A percentile compares a stretch with the other conserved stretches of the same genome.
These are phyloP conservation scores for Mesocentrotus franciscanus DNA, from an alignment of 53 echinoderm and acorn worm species.

Conservation along the genomic window DNA sequence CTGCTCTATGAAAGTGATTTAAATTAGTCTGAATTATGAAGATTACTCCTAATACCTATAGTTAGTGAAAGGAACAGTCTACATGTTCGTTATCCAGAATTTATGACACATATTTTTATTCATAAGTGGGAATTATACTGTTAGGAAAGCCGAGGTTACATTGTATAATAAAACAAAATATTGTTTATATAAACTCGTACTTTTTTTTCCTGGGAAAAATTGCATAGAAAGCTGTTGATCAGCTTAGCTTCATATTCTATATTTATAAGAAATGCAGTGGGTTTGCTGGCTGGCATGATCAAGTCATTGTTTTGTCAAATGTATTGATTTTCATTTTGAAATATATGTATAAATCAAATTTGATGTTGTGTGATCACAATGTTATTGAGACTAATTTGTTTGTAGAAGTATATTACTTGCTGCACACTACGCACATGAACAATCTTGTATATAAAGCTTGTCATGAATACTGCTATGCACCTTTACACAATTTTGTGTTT, in stretches of 20 bases:
- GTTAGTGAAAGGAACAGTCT: background rate
- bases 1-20: too few species aligned
- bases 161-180: background rate
- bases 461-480: slow-evolving; percentile 19
- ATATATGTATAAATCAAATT: background rate
- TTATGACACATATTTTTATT: too few species aligned
- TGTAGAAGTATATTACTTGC: background rate
- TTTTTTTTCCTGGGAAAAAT: too few species aligned
- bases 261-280: background rate
- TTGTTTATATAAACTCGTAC: too few species aligned
- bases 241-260: background rate
- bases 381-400: background rate
- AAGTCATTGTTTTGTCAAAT: background rate
- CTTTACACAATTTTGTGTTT: background rate
- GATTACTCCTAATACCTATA: background rate
- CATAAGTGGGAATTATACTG: background rate
- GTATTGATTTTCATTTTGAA: background rate
- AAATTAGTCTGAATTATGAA: background rate
- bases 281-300: background rate
- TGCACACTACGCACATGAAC: slow-evolving; percentile 38
- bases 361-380: background rate
- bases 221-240: background rate
- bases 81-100: too few species aligned
- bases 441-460: background rate
- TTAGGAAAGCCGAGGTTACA: background rate